These are phyloP conservation scores for Heliconius hewitsoni DNA, from an alignment of 1,140 invertebrate species.

Conservation along the genomic window DNA sequence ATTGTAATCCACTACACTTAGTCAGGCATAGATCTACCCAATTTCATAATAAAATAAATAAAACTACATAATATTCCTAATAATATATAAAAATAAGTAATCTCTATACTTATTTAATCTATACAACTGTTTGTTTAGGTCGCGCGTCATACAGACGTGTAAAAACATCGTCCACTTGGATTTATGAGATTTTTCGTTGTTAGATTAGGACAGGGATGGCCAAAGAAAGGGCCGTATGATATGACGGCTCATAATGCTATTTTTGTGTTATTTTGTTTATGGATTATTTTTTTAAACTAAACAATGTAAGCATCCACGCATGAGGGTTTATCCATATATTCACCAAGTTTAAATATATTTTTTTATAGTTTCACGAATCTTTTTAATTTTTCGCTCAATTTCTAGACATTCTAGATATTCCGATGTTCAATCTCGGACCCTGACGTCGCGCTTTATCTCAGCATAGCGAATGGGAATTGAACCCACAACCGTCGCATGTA, in stretches of 20 bases:
- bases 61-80: no score
- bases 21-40: no score
- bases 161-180: slow-evolving; percentile 30
- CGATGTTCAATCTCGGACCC: no score
- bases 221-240: background rate
- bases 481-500: no score
- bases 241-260: background rate
- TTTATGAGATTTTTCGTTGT: slow-evolving; percentile 30
- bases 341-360: no score
- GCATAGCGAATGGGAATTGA: no score
- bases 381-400: no score
- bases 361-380: no score
- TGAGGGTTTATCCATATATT: background rate
- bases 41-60: no score
- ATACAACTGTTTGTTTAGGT: slow-evolving; percentile 23
- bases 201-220: slow-evolving; percentile 17
- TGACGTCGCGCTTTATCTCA: no score
- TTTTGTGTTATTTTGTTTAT: background rate
- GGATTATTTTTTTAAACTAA: slow-evolving; percentile 1
- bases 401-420: no score
- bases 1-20: no score
- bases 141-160: slow-evolving; percentile 26
- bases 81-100: background rate
- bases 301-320: background rate
- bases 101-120: slow-evolving; percentile 17